Base-by-base conservation (phyloP, 2,888 invertebrate genomes). In the Lymantria dispar region DNA sequence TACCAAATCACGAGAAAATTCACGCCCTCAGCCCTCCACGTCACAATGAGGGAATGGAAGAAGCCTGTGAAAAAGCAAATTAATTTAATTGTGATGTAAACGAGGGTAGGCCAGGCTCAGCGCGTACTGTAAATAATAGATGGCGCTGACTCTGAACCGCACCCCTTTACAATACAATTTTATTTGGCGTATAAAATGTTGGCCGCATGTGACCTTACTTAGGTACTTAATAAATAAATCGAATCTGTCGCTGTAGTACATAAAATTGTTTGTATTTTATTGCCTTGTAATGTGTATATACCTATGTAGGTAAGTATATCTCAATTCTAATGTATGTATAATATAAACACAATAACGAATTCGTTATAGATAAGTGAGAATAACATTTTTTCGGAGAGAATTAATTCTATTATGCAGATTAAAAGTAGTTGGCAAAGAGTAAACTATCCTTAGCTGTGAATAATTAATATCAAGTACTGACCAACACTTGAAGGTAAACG, bases 11-110 rank as follows among this genome's bases (percentile, higher is more conserved):
- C 83, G 82, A 85, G 86, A 85, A 87, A 84, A 86, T 88, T 89
- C 84, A 82, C 89, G 81, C 87, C 80, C 83, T 82, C 78, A 75
- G 74, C 80, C 81, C 85, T 81, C 80, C 78, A 82, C 82, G 80
- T 84, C 77, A 84, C 84, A 86, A 84, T 83, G 79, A 80, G 79
- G 80, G 82, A 85, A 82, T 85, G 81, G 83, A 84, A 85, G 89
- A 88, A 89, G 85, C 87, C 88, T 80, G 85, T 87, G 85, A 88
- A 89, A 87, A 89, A 87, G 85, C 87, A 88, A 90, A 89, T 88
- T 89, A 89, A 89, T 84, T 89, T 87, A 87, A 86, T 88, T 87
- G 88, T 86, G 85, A 85, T 86, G 85, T 88, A 87, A 89, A 87
- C 87, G 87, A 87, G 87, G 86, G 87, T 84, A 79, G 78, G 73